Evolutionary conservation across 2,888 invertebrate genomes (phyloP), one percentile per base, ranked within the genome.

Genomic region (Caenorhabditis sulstoni): DNA sequence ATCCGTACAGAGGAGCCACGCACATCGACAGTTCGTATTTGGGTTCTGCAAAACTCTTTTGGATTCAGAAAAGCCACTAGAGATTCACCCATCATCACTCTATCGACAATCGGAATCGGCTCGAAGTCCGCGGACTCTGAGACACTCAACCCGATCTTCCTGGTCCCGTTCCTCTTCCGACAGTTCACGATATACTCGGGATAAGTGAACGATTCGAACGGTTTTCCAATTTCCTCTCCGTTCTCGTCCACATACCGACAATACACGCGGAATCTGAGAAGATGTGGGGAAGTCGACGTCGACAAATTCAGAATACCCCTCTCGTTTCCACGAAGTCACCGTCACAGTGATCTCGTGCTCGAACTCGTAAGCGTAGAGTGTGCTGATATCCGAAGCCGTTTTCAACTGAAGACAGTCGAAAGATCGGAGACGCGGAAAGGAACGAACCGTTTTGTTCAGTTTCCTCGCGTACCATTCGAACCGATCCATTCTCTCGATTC

Each of bases 1-100:
- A 3, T 5, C 76, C 76, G 37, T 62, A 76, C 11, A 76, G 47
- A 16, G 76, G 29, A 11, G 68, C n/a, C 18, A 76, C 41, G 22
- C 76, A 76, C 45, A 61, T 44, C 23, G 76, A 68, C n/a, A 76
- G n/a, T 12, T 68, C 57, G 45, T 68, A 68, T n/a, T 47, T 75
- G 18, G 35, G 45, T n/a, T 45, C 62, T 62, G 49, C 22, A 61
- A 71, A 55, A 3, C 4, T 64, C 16, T 5, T 7, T 16, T 16
- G 23, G 22, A 12, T 16, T 59, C 12, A 7, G 0, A 11, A 4
- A 45, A 45, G 7, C 16, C 61, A 49, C 37, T 29, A 11, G 14
- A 0, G 20, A 39, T 18, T 44, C 14, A 67, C 66, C 22, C 49
- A 57, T 49, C 11, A 49, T 9, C 37, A 44, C 44, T 45, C 74